Evolutionary conservation across 2,888 invertebrate genomes (phyloP), one percentile per base, ranked within the genome.

Genomic region (Melinaea menophilus): DNA sequence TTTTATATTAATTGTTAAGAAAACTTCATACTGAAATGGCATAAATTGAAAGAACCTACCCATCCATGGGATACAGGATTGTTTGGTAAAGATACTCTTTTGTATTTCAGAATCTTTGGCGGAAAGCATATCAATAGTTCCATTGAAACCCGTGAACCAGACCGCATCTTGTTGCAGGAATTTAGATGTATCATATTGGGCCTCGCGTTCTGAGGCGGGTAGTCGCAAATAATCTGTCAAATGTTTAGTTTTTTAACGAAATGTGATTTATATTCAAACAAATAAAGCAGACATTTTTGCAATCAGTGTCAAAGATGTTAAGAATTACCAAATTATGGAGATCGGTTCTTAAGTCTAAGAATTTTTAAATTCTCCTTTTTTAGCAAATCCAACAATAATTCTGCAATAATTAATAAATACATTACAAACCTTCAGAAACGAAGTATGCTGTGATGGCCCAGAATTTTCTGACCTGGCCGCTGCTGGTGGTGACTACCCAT

Each of bases 41-140:
- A 41, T 41, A 5, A 41, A 41, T 5, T 41, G 9, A 41, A 11
- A 9, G 41, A 9, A 41, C 77, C 77, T 66, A 88, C 88, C 87
- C 88, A 88, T 88, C 77, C 80, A 78, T 46, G 79, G 73, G 48
- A 85, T 74, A 70, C 87, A 88, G 46, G 79, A 81, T 68, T 88
- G 86, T 66, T 74, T 58, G 2, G 82, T 86, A 70, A 77, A 88
- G 3, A 69, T 48, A 4, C 68, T 73, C 0, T 69, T 57, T 3
- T 69, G 59, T 35, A 75, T 71, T 7, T 74, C 71, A 1, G 55
- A 54, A 4, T 69, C 65, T 5, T 67, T 71, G 4, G 63, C 64
- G 11, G 75, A 69, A 2, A 79, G 67, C 45, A 66, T 64, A 55
- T 77, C 46, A 57, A 82, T 64, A 9, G 70, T 61, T 3, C 75